A percentile compares a stretch with the other conserved stretches of the same genome.
phyloP scores from a whole-genome alignment of 2,113 vertebrate species.

The Tretioscincus oriximinensis region DNA sequence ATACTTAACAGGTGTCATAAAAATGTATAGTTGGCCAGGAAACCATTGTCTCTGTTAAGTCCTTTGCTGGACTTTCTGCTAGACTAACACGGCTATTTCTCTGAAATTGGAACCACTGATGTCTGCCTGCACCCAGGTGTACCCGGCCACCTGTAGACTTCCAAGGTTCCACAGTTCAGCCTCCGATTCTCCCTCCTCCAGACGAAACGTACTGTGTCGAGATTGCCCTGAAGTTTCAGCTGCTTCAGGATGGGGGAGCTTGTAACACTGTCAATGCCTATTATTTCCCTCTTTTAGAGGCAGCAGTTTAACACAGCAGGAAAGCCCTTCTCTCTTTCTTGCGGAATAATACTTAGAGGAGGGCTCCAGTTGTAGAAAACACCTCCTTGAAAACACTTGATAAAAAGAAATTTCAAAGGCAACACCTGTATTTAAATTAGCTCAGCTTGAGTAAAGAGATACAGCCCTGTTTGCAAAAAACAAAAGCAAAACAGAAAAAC shows the following conservation, averaged over 20 bases:
- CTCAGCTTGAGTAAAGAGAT: constrained; percentile 6
- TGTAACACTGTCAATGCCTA: background rate
- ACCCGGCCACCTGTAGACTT: background rate
- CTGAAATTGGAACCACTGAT: no score
- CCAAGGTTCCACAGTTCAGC: background rate
- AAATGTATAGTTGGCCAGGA: no score
- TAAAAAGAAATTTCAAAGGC: constrained; percentile 2
- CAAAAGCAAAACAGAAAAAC: background rate
- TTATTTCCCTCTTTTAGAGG: constrained; percentile 9
- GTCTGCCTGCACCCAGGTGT: background rate
- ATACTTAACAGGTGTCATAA: no score
- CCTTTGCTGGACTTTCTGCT: no score
- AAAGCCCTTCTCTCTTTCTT: background rate
- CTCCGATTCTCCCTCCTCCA: background rate
- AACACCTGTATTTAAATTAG: constrained; percentile 26
- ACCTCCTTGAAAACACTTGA: background rate
- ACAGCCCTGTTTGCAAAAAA: background rate
- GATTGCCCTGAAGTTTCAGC: background rate
- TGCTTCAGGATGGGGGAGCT: background rate
- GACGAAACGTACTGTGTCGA: background rate
- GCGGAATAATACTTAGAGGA: background rate
- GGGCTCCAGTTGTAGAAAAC: background rate
- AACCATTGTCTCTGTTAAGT: no score
- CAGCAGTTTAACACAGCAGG: constrained; percentile 6
- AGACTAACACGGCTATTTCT: no score